Percentiles rank a stretch among this genome's conserved stretches.
Conservation (phyloP, 2,113 vertebrate species). For the Rhineura floridana region DNA sequence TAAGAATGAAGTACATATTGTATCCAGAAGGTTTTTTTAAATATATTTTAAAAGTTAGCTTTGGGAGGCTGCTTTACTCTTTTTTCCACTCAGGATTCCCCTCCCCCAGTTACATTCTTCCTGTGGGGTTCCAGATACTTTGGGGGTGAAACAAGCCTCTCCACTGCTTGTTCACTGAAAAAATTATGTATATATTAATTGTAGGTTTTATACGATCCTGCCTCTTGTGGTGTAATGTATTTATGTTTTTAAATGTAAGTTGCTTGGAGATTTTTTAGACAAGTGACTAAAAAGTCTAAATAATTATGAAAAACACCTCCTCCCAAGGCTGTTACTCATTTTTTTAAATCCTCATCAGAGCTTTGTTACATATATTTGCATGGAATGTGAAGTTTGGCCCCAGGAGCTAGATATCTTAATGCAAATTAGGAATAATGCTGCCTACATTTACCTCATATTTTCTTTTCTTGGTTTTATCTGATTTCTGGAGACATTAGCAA, state of each 20-base stretch:
- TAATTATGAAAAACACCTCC: not conserved
- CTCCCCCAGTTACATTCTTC: not conserved
- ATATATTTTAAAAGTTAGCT: too few species aligned
- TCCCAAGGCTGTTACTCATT: not conserved
- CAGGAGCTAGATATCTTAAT: not conserved
- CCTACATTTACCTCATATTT: not conserved
- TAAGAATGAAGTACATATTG: too few species aligned
- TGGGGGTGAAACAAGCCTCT: too few species aligned
- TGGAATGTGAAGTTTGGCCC: not conserved
- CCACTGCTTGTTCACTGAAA: not conserved
- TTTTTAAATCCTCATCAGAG: not conserved
- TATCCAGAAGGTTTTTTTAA: too few species aligned
- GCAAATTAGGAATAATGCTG: not conserved
- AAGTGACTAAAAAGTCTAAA: too few species aligned
- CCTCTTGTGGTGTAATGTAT: too few species aligned
- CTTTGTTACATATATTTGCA: not conserved
- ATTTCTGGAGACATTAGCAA: not conserved
- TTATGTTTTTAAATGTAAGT: too few species aligned
- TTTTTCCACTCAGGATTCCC: not conserved
- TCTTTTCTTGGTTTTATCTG: not conserved
- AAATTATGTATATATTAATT: too few species aligned
- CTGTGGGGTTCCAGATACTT: too few species aligned
- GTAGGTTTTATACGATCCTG: too few species aligned
- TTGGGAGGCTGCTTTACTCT: too few species aligned
- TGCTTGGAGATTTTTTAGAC: too few species aligned